Percentiles rank a stretch among this genome's conserved stretches.
These are phyloP conservation scores for Synchiropus splendidus DNA, from an alignment of 2,113 vertebrate genomes.

Conservation along the genomic window DNA sequence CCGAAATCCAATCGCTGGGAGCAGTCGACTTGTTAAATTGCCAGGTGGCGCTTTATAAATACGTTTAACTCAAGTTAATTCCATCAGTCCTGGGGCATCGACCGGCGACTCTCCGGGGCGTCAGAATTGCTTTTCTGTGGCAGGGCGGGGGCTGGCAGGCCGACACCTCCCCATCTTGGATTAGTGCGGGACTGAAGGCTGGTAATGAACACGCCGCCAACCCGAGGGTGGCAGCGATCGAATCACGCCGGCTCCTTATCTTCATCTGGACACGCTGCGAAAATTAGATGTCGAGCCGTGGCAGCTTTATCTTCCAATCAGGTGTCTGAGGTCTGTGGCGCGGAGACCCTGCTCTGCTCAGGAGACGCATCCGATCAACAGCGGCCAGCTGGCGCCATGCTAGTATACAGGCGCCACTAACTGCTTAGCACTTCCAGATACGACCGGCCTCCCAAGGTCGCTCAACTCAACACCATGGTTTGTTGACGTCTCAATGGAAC, in stretches of 20 bases:
- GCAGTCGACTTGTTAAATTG: slow-evolving; percentile 24
- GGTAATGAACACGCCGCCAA: slow-evolving; percentile 31
- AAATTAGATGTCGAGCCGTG: slow-evolving; percentile 33
- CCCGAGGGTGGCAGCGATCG: slow-evolving; percentile 31
- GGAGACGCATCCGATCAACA: slow-evolving; percentile 40
- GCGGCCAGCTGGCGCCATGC: slow-evolving; percentile 11
- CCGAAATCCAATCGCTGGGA: slow-evolving; percentile 17
- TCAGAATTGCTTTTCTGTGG: slow-evolving; percentile 40
- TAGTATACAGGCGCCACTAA: slow-evolving; percentile 20
- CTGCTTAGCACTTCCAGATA: slow-evolving; percentile 26
- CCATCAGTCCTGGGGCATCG: slow-evolving; percentile 38
- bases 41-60: slow-evolving; percentile 37
- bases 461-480: too few relatives aligned
- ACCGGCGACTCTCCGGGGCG: slow-evolving; percentile 21
- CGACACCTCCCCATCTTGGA: slow-evolving; percentile 10
- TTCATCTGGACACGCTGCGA: slow-evolving; percentile 28
- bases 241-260: slow-evolving; percentile 42
- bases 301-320: slow-evolving; percentile 46
- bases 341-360: slow-evolving; percentile 38
- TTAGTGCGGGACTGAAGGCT: slow-evolving; percentile 11
- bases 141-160: slow-evolving; percentile 20
- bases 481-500: too few relatives aligned
- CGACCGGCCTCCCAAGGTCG: too few relatives aligned
- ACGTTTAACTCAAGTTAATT: slow-evolving; percentile 32
- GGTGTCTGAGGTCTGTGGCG: slow-evolving; percentile 15